Evolutionary conservation across 1,140 invertebrate species (phyloP), one percentile per base, ranked within the genome.

Genomic region (Zaprionus camerounensis): DNA sequence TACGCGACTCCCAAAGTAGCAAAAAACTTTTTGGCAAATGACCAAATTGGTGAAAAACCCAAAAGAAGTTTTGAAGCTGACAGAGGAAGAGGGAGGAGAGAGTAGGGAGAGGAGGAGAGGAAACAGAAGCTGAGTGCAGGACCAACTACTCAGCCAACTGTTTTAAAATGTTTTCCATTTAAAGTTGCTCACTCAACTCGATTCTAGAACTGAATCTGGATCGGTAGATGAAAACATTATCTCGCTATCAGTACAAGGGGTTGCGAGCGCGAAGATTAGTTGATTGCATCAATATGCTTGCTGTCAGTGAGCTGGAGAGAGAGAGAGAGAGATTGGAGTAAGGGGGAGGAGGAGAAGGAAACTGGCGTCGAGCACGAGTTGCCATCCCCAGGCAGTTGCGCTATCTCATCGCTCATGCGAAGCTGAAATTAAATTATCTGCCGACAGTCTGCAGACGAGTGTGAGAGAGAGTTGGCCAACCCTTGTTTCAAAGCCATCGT

Each of bases 361-460:
- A 26, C 24, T 26, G 24, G 24, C 24, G 24, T 26, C 71, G 69
- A 58, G 31, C 41, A 46, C n/a, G n/a, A 46, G 41, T 46, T 46
- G 41, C 41, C 41, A 46, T 46, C 41, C 41, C 41, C 41, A 46
- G n/a, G 41, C 41, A 44, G 41, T 46, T 78, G 74, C 76, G 71
- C 88, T 90, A 88, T 88, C 85, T 88, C 86, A 82, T 90, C 85
- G 82, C 63, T 90, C 82, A 91, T 85, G 91, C 88, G 88, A 85
- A 91, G 79, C 82, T 78, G 91, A 90, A 92, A 92, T 92, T 92
- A 92, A 92, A 92, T 92, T 92, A 92, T 92, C 91, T 92, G 78
- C 81, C 91, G 69, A 86, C 83, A 78, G 81, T 82, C 31, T 34
- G 81, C 67, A 57, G 76, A 69, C 76, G 70, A 72, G 56, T 61